Conservation (phyloP, 2,888 invertebrate genomes). For the Meta bourneti region DNA sequence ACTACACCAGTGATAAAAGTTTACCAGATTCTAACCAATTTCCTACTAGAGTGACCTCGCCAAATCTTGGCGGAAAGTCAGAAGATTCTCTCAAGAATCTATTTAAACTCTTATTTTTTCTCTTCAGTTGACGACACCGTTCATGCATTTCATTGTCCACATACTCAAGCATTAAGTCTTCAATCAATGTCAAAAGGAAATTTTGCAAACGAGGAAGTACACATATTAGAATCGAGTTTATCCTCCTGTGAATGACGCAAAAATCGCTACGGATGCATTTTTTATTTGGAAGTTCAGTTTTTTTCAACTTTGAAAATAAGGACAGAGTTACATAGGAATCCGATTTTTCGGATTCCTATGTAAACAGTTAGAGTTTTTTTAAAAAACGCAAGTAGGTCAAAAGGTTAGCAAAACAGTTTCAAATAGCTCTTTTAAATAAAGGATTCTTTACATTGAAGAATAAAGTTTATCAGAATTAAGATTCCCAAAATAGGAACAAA, state of each 20-base stretch:
- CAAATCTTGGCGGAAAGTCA: constrained; percentile 9
- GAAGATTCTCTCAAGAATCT: constrained; percentile 16
- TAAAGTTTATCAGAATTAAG: no score
- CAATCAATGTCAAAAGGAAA: constrained; percentile 66
- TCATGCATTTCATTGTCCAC: constrained; percentile 50
- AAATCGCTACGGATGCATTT: not conserved
- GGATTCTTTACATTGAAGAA: no score
- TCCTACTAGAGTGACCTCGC: constrained; percentile 33
- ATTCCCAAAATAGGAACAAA: no score
- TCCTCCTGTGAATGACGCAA: constrained; percentile 13
- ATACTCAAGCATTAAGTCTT: constrained; percentile 58
- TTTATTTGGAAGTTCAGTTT: no score
- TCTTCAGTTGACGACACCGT: not conserved
- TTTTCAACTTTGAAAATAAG: no score
- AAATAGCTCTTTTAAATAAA: no score
- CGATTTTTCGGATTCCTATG: no score
- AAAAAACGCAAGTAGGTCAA: no score
- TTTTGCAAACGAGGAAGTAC: constrained; percentile 47
- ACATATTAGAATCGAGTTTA: constrained; percentile 26
- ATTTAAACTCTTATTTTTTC: not conserved
- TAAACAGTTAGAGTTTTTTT: no score
- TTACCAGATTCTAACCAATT: not conserved
- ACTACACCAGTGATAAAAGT: not conserved
- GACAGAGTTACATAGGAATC: no score
- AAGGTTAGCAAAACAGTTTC: no score